These are phyloP conservation scores for Andrena haemorrhoa DNA, from an alignment of 2,888 invertebrate species.

Conservation along the genomic window DNA sequence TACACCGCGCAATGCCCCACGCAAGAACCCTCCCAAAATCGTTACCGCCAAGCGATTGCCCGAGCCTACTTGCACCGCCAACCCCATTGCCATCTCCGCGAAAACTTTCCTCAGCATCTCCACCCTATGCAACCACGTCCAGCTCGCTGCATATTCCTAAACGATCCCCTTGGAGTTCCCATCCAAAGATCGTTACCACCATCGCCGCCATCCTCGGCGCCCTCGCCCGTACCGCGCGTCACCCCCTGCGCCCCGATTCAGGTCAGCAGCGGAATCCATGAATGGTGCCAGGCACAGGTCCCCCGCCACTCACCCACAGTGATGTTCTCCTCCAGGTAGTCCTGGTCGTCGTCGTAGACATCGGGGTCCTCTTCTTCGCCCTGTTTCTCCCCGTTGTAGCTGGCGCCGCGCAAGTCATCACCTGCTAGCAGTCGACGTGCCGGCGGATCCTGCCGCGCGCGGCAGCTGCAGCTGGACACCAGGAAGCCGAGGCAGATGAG, in stretches of 20 bases:
- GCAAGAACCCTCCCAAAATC: not conserved
- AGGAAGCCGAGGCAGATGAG: constrained; percentile 74
- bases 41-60: not conserved
- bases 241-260: not conserved
- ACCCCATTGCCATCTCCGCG: too few relatives aligned
- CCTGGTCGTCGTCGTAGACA: constrained; percentile 82
- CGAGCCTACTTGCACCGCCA: too few relatives aligned
- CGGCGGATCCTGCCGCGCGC: constrained; percentile 44
- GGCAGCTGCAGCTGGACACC: constrained; percentile 62
- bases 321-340: constrained; percentile 82
- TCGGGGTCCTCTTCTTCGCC: constrained; percentile 82
- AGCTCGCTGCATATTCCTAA: too few relatives aligned
- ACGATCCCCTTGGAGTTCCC: not conserved
- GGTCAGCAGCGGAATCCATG: constrained; percentile 1
- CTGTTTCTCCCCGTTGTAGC: constrained; percentile 70
- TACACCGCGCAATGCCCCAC: not conserved
- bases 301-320: constrained; percentile 81
- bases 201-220: constrained; percentile 2
- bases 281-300: not conserved
- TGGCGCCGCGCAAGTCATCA: constrained; percentile 69
- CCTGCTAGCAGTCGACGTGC: constrained; percentile 64
- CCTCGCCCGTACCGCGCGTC: not conserved
- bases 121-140: too few relatives aligned
- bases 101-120: too few relatives aligned
- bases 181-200: not conserved